phyloP scores from a whole-genome alignment of 2,113 vertebrate genomes.

The Corynorhinus townsendii region DNA sequence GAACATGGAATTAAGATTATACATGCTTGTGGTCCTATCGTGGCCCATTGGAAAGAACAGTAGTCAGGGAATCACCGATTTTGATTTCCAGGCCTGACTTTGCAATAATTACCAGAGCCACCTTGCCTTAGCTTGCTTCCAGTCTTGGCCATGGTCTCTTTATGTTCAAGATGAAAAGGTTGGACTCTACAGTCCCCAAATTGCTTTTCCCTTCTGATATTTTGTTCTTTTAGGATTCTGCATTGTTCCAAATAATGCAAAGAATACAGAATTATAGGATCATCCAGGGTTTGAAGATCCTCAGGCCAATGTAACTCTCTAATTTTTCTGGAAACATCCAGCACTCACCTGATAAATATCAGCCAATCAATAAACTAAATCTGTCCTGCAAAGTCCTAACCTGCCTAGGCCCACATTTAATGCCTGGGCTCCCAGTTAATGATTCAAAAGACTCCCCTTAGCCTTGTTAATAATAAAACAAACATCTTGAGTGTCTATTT shows the following conservation, averaged over 20 bases:
- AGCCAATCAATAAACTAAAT: neutral
- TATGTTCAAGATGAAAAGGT: neutral
- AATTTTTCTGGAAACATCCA: neutral
- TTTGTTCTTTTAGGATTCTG: neutral
- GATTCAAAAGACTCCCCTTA: slow-evolving; percentile 7
- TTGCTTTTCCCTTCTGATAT: neutral
- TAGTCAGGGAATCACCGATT: neutral
- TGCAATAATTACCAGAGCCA: neutral
- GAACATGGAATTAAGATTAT: neutral
- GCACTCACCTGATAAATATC: neutral
- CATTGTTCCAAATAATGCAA: neutral
- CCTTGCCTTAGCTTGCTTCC: neutral
- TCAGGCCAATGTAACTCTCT: neutral
- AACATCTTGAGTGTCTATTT: neutral
- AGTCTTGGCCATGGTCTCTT: neutral
- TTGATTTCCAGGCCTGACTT: neutral
- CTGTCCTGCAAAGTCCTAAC: neutral
- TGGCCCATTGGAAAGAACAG: neutral
- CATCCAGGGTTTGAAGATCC: neutral
- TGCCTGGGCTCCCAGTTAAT: neutral
- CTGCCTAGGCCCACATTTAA: neutral
- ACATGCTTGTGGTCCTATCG: neutral
- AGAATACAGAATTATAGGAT: neutral
- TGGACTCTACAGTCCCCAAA: neutral
- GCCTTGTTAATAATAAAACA: slow-evolving; percentile 19